phyloP scores from a whole-genome alignment of 2,797 vertebrate species.

The Myotis daubentonii region DNA sequence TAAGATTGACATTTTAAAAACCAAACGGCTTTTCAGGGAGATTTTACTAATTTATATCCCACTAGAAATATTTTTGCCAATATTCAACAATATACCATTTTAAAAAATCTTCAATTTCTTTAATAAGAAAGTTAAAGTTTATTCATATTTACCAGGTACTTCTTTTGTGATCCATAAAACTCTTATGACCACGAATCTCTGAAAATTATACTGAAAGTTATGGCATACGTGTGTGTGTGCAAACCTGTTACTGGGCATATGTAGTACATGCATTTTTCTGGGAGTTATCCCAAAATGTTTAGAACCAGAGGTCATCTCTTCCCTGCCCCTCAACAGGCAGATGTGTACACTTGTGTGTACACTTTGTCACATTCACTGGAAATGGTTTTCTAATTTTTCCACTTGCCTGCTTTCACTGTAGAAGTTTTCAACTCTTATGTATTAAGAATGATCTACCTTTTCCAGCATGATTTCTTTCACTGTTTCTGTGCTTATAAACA shows the following conservation, averaged over 20 bases:
- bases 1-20: constrained; percentile 40
- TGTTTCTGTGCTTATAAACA: background rate
- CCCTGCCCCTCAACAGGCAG: background rate
- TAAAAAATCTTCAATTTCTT: constrained; percentile 3
- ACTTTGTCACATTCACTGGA: background rate
- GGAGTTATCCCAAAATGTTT: background rate
- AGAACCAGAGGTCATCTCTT: background rate
- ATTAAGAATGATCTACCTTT: background rate
- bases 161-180: constrained; percentile 1
- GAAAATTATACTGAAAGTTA: background rate
- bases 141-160: constrained; percentile 10
- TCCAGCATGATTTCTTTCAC: background rate
- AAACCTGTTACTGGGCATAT: background rate
- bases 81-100: background rate
- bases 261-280: background rate
- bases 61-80: constrained; percentile 45
- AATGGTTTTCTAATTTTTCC: background rate
- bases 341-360: background rate
- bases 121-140: background rate
- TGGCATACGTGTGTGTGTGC: background rate
- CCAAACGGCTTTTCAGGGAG: background rate
- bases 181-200: background rate
- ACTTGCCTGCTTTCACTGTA: background rate
- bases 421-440: background rate
- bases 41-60: background rate